phyloP scores from a whole-genome alignment of 2,888 invertebrate species.

The Hartigia nigra region DNA sequence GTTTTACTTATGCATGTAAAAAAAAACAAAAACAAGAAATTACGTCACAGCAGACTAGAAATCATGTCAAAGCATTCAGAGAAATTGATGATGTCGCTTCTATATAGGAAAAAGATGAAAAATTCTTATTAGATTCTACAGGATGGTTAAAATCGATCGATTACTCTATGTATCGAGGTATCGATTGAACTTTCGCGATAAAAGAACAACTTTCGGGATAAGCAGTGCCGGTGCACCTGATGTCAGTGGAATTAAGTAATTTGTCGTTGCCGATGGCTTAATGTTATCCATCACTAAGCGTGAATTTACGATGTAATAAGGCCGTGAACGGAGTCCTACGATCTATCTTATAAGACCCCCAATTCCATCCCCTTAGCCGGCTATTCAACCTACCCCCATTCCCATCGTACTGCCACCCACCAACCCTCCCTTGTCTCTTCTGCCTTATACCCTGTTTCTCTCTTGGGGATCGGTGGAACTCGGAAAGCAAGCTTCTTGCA shows the following conservation, averaged over 20 bases:
- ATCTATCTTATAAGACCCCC: conserved; percentile 46
- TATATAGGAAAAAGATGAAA: not conserved
- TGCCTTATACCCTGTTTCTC: not conserved
- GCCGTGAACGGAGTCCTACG: conserved; percentile 49
- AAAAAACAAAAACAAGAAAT: not conserved
- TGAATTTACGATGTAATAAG: conserved; percentile 61
- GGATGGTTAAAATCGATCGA: not conserved
- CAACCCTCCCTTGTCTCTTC: conserved; percentile 8
- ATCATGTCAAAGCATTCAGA: not conserved
- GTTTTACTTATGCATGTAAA: not conserved
- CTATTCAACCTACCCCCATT: conserved; percentile 20
- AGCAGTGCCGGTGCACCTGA: not conserved
- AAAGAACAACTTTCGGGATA: not conserved
- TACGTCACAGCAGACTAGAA: not conserved
- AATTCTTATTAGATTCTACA: not conserved
- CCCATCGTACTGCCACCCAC: conserved; percentile 9
- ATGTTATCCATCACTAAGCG: conserved; percentile 59
- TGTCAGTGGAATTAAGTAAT: conserved; percentile 51
- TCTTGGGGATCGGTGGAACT: conserved; percentile 13
- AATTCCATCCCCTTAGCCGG: conserved; percentile 17
- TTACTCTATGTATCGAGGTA: fast-evolving
- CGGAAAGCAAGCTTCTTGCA: conserved; percentile 19
- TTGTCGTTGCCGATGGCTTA: conserved; percentile 59
- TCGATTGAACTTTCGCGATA: not conserved
- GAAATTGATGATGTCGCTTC: not conserved